phyloP scores from a whole-genome alignment of 2,888 invertebrate genomes.

The Stenurella melanura region DNA sequence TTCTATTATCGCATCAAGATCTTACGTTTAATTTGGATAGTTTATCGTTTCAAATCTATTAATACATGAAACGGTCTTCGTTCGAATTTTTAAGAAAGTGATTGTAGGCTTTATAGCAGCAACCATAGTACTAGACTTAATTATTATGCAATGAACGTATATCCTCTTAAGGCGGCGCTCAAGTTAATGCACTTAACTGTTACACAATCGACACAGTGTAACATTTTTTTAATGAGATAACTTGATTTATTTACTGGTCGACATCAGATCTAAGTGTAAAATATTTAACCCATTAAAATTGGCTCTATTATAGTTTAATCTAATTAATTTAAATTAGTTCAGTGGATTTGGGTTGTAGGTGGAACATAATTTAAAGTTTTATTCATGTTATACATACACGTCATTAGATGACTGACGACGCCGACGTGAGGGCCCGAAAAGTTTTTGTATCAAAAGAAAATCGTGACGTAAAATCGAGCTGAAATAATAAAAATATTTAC shows the following conservation, averaged over 20 bases:
- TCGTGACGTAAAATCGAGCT: background rate
- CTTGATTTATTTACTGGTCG: background rate
- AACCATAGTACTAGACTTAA: background rate
- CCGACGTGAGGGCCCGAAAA: background rate
- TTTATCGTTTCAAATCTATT: background rate
- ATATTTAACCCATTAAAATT: background rate
- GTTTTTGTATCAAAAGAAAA: background rate
- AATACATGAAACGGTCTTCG: background rate
- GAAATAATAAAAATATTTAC: no score
- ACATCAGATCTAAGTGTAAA: background rate
- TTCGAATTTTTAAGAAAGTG: background rate
- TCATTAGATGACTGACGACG: background rate
- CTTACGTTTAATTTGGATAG: background rate
- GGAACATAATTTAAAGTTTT: no score
- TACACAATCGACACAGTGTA: background rate
- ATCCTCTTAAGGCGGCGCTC: background rate
- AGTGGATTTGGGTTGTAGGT: background rate
- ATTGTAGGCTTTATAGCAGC: background rate
- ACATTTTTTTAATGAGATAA: background rate
- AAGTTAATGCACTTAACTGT: slow-evolving; percentile 5
- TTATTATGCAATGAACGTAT: slow-evolving; percentile 3
- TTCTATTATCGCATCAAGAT: background rate
- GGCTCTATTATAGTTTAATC: background rate
- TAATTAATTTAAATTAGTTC: background rate
- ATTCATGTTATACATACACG: no score